These are phyloP conservation scores for Liasis olivaceus DNA, from an alignment of 2,797 vertebrate genomes.

Conservation along the genomic window DNA sequence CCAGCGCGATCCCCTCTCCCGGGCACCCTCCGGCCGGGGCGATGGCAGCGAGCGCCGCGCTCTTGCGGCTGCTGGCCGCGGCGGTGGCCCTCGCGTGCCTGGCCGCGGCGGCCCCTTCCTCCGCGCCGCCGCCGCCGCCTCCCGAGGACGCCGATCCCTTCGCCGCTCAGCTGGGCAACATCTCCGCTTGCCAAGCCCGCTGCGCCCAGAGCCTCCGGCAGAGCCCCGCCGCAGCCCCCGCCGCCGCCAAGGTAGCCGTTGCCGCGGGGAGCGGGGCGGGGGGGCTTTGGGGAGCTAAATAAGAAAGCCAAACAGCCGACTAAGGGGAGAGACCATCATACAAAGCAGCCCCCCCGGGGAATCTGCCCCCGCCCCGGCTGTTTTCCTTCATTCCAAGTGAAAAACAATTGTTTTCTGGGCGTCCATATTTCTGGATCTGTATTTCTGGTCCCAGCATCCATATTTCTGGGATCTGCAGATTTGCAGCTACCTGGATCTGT, in stretches of 20 bases:
- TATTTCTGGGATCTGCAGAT: not conserved
- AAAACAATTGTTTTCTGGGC: not conserved
- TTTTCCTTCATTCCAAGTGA: not conserved
- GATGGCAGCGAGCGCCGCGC: slow-evolving; percentile 19
- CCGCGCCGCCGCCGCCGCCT: slow-evolving; percentile 74
- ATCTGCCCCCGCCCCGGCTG: not conserved
- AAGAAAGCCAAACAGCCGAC: too few relatives aligned
- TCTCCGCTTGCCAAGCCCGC: slow-evolving; percentile 88
- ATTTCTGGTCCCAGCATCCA: not conserved
- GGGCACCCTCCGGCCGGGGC: slow-evolving; percentile 70
- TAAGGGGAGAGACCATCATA: not conserved
- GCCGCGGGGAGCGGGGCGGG: not conserved
- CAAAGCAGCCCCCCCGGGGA: too few relatives aligned
- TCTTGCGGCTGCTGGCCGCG: slow-evolving; percentile 26
- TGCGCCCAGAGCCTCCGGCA: slow-evolving; percentile 83
- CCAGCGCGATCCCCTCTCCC: slow-evolving; percentile 67
- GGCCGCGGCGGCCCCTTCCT: not conserved
- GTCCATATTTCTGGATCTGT: not conserved
- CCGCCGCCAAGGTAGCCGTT: not conserved
- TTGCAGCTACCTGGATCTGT: not conserved
- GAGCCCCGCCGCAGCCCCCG: slow-evolving; percentile 38
- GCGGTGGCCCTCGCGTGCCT: slow-evolving; percentile 11
- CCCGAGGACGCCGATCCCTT: slow-evolving; percentile 77
- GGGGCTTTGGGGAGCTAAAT: not conserved
- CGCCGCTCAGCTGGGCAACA: slow-evolving; percentile 88